Evolutionary conservation across 1,140 invertebrate genomes (phyloP).

Genomic region (Drosophila repleta): DNA sequence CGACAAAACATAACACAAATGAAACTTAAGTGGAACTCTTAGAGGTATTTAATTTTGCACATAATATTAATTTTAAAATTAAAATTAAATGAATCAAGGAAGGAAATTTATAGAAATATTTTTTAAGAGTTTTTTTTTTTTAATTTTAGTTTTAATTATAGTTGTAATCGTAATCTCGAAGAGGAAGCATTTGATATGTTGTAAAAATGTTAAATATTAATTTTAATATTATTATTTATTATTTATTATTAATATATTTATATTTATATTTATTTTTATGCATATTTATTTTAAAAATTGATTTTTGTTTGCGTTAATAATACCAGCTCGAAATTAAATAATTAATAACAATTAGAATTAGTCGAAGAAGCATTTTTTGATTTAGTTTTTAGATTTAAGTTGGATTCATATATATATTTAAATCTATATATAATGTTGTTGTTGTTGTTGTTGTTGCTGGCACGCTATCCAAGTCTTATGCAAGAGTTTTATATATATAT

Average conservation of each 20-base stretch:
- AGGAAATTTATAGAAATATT: neutral
- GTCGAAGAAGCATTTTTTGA: conserved; percentile 49
- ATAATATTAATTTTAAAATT: conserved; percentile 14
- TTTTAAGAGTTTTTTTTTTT: too few species aligned
- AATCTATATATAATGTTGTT: conserved; percentile 26
- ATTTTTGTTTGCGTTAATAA: conserved; percentile 12
- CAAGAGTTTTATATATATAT: conserved; percentile 26
- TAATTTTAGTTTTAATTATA: conserved; percentile 15
- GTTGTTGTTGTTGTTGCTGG: conserved; percentile 54
- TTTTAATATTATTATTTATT: neutral
- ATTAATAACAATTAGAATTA: conserved; percentile 73
- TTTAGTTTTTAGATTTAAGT: conserved; percentile 30
- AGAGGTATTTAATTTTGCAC: conserved; percentile 45
- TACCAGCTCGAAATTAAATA: too few species aligned
- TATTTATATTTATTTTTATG: conserved; percentile 33
- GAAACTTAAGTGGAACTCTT: conserved; percentile 57
- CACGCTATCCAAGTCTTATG: conserved; percentile 81
- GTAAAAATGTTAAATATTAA: conserved; percentile 71
- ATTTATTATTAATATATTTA: conserved; percentile 1
- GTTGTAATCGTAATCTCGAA: conserved; percentile 57
- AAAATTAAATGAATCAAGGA: conserved; percentile 24
- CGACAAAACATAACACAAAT: conserved; percentile 39
- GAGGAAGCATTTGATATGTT: conserved; percentile 84
- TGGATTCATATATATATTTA: conserved; percentile 23
- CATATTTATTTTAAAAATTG: conserved; percentile 9